A percentile compares a stretch with the other conserved stretches of the same genome.
Evolutionary conservation across 2,888 invertebrate genomes (phyloP).

Genomic region (Cosmia pyralina): DNA sequence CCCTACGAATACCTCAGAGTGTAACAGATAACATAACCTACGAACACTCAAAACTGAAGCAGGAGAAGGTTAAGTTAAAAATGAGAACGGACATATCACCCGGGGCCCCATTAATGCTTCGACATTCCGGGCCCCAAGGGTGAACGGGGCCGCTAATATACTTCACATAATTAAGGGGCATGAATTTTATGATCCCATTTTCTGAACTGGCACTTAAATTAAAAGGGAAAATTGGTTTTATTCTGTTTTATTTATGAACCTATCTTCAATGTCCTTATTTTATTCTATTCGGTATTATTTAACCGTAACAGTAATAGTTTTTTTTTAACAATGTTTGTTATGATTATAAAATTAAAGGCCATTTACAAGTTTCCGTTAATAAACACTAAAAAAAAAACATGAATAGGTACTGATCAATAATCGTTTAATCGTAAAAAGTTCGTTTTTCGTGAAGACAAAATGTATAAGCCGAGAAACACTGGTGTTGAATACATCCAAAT

Average conservation of each 20-base stretch:
- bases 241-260: conserved; percentile 8
- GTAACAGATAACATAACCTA: conserved; percentile 57
- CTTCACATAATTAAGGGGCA: conserved; percentile 61
- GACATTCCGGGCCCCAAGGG: conserved; percentile 61
- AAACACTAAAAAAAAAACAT: no score
- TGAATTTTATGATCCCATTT: conserved; percentile 57
- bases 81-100: conserved; percentile 59
- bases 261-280: background rate
- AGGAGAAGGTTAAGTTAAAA: conserved; percentile 61
- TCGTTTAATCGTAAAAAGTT: no score
- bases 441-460: no score
- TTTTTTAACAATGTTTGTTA: no score
- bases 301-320: no score
- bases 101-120: conserved; percentile 68
- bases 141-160: conserved; percentile 54
- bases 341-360: no score
- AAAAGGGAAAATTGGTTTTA: conserved; percentile 37
- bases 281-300: no score
- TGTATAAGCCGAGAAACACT: no score
- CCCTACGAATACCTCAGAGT: conserved; percentile 21
- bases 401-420: no score
- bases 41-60: conserved; percentile 48
- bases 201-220: conserved; percentile 48
- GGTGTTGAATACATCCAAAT: no score
- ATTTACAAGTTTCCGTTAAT: no score